Evolutionary conservation across 2,888 invertebrate species (phyloP), one percentile per base, ranked within the genome.

Genomic region (Fabriciana adippe): DNA sequence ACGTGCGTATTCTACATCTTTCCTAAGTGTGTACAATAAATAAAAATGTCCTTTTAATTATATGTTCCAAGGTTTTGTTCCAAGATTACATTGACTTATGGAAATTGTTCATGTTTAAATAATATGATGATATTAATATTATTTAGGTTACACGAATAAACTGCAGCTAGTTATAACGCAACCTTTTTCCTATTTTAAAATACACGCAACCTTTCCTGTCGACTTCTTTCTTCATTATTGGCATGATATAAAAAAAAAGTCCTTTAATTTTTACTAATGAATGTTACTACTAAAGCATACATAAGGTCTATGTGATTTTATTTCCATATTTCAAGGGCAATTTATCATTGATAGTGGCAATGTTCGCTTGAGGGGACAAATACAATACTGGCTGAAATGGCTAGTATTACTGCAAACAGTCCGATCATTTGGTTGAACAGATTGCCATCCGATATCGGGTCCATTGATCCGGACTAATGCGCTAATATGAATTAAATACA

Each of bases 171-270:
- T 65, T 21, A 64, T 48, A 67, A 68, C 31, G 41, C 62, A 55
- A 67, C 61, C 51, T 48, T 61, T 65, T 65, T 48, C 60, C 55
- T 59, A 56, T 61, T 70, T 62, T 67, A 61, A 68, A 68, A 55
- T 64, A 70, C 72, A 72, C 64, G 70, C 72, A 61, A 53, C 47
- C 63, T 66, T 59, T 61, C 59, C 55, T 62, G 53, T 69, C 31
- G 66, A 66, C 67, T 71, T 68, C 66, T 71, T 68, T 68, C 63
- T 66, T 65, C 64, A 47, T 60, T 66, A 68, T 68, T 71, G 68
- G 71, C 68, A 66, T 68, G 67, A 56, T 31, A 47, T 16, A 26
- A 65, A 15, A 45, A 15, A 45, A 18, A 14, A 26, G 13, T 26
- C 11, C 35, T 41, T 41, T 35, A 8, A 8, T 50, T 50, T 50